Evolutionary conservation across 2,888 invertebrate genomes (phyloP).

Genomic region (Melolontha melolontha): DNA sequence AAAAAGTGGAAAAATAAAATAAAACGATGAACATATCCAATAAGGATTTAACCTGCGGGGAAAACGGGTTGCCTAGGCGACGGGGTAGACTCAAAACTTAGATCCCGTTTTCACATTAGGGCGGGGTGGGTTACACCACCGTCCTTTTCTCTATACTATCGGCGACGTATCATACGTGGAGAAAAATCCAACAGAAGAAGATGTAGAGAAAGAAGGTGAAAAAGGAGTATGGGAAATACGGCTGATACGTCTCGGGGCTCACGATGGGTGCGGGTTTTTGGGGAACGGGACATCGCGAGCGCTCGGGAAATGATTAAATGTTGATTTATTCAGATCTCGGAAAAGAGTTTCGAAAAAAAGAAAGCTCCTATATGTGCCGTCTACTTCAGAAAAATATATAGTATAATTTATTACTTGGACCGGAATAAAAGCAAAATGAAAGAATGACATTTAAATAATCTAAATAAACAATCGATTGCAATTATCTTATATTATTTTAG

Average conservation of each 20-base stretch:
- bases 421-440: constrained; percentile 1
- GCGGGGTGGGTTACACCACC: constrained; percentile 48
- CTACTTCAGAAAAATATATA: constrained; percentile 7
- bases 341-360: constrained; percentile 20
- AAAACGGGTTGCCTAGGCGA: constrained; percentile 62
- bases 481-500: too few relatives aligned
- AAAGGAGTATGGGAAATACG: constrained; percentile 18
- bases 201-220: constrained; percentile 15
- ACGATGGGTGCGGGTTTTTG: constrained; percentile 1
- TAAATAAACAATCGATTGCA: too few relatives aligned
- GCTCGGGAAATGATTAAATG: constrained; percentile 38
- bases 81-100: constrained; percentile 57
- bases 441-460: too few relatives aligned
- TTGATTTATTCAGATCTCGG: constrained; percentile 36
- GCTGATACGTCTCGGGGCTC: constrained; percentile 6
- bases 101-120: constrained; percentile 60
- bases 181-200: constrained; percentile 25
- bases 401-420: constrained; percentile 23
- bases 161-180: constrained; percentile 34
- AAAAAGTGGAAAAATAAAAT: constrained; percentile 63
- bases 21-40: constrained; percentile 66
- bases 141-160: constrained; percentile 9
- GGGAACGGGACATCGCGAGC: constrained; percentile 18
- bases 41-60: constrained; percentile 66
- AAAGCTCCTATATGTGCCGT: constrained; percentile 17